Evolutionary conservation across 2,888 invertebrate species (phyloP), one percentile per base, ranked within the genome.

Genomic region (Pachymerium ferrugineum): DNA sequence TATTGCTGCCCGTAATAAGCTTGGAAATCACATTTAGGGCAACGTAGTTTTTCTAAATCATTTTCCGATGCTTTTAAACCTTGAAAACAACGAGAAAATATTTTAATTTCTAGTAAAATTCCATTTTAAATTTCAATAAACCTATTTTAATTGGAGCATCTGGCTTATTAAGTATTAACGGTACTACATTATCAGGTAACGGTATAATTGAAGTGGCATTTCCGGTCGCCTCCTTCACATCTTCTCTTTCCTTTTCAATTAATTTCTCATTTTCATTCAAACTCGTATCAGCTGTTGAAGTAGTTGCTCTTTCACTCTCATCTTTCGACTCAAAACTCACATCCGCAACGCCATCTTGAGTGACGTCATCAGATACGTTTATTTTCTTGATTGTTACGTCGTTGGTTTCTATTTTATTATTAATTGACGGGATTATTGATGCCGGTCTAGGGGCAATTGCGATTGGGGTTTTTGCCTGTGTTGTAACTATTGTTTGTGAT

Each of bases 1-100:
- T 80, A 82, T 78, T 83, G 82, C 74, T 82, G 80, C n/a, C 76
- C 76, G 75, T 82, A 82, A 76, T 80, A 82, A 0, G 79, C 81
- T 76, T 82, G 82, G 78, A 79, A 82, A 30, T 79, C 79, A 77
- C 82, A 83, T 76, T 80, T 80, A 0, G 78, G 77, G 76, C 83
- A 83, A 73, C 79, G 80, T 71, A 82, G 75, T 74, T 79, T 80
- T 76, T 80, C 80, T 74, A 82, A 76, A 38, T 81, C 81, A 28
- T 77, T 77, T 74, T 81, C 81, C 0, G 80, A 78, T 0, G 82
- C 79, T 76, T 82, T 82, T 74, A 82, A 76, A 74, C 82, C 83
- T 82, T 75, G 74, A 29, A 47, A 71, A 35, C 29, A 29, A 30
- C n/a, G n/a, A 68, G 16, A 29, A 12, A 12, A 5, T 12, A 67